Percentiles rank a stretch among this genome's conserved stretches.
These are phyloP conservation scores for Capricornis sumatraensis DNA, from an alignment of 2,113 vertebrate species.

Conservation along the genomic window DNA sequence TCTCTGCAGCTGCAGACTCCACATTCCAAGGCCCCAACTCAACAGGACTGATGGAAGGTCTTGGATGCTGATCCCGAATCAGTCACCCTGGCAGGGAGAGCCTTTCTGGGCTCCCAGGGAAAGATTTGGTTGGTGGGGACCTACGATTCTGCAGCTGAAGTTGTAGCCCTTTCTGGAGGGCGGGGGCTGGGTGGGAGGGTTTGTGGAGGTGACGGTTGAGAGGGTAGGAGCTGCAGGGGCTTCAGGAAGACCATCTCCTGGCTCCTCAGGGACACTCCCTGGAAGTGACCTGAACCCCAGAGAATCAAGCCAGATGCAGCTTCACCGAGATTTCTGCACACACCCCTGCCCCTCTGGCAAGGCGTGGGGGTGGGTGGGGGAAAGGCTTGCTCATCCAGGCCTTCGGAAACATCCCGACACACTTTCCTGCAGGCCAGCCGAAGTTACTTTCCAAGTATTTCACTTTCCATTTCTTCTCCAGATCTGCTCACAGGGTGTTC, in stretches of 20 bases:
- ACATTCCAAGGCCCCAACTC: constrained; percentile 52
- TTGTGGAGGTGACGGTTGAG: neutral
- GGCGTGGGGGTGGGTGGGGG: constrained; percentile 49
- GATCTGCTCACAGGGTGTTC: constrained; percentile 69
- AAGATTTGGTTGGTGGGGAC: constrained; percentile 34
- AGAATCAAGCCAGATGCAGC: neutral
- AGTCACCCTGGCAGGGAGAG: constrained; percentile 16
- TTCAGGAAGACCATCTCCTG: neutral
- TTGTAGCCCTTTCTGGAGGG: neutral
- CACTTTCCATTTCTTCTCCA: constrained; percentile 65
- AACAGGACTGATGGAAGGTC: constrained; percentile 50
- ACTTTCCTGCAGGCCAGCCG: constrained; percentile 47
- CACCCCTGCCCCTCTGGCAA: neutral
- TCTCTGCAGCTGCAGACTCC: constrained; percentile 49
- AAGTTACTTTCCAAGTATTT: constrained; percentile 65
- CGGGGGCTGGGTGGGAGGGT: neutral
- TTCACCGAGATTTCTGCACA: neutral
- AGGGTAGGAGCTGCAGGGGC: neutral
- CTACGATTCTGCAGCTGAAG: constrained; percentile 38
- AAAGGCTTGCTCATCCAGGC: constrained; percentile 57
- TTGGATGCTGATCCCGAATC: constrained; percentile 27
- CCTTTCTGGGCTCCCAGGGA: neutral
- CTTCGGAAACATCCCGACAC: constrained; percentile 57
- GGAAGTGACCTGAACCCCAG: neutral
- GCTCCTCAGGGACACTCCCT: neutral